A percentile compares a stretch with the other conserved stretches of the same genome.
phyloP scores from a whole-genome alignment of 2,113 vertebrate genomes.

The Pipa parva region DNA sequence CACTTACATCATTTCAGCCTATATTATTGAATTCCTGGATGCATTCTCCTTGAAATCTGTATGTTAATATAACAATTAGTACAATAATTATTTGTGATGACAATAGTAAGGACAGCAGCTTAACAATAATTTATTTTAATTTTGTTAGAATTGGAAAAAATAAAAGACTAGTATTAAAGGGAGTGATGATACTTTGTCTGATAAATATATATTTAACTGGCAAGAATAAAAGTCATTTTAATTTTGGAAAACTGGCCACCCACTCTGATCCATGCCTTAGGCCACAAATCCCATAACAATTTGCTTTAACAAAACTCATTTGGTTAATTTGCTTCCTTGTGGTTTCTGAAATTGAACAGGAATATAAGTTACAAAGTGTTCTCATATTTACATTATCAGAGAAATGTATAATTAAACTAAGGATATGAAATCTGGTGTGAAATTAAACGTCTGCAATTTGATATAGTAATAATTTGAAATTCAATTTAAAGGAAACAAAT shows the following conservation, averaged over 20 bases:
- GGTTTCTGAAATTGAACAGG: constrained; percentile 19
- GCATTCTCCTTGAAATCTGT: too few relatives aligned
- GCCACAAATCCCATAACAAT: constrained; percentile 10
- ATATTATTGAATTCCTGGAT: too few relatives aligned
- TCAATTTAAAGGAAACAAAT: constrained; percentile 20
- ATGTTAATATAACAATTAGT: too few relatives aligned
- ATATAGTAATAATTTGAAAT: constrained; percentile 17
- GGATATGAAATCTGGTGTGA: constrained; percentile 23
- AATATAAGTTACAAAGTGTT: constrained; percentile 38
- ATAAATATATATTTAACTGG: too few relatives aligned
- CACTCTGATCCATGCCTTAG: constrained; percentile 6
- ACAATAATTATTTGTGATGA: too few relatives aligned
- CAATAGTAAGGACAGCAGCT: too few relatives aligned
- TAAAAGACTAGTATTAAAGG: too few relatives aligned
- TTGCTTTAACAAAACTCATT: constrained; percentile 14
- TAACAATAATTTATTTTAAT: too few relatives aligned
- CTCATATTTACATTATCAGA: constrained; percentile 29
- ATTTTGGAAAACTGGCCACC: constrained; percentile 5
- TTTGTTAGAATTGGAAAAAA: too few relatives aligned
- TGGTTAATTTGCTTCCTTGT: constrained; percentile 10
- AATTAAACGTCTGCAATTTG: constrained; percentile 5
- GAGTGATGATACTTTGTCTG: too few relatives aligned
- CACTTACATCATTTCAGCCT: too few relatives aligned
- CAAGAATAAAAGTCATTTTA: neutral
- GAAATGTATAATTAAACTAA: constrained; percentile 32